phyloP scores from a whole-genome alignment of 92 coral and sea anemone genomes.

The Heteractis magnifica region DNA sequence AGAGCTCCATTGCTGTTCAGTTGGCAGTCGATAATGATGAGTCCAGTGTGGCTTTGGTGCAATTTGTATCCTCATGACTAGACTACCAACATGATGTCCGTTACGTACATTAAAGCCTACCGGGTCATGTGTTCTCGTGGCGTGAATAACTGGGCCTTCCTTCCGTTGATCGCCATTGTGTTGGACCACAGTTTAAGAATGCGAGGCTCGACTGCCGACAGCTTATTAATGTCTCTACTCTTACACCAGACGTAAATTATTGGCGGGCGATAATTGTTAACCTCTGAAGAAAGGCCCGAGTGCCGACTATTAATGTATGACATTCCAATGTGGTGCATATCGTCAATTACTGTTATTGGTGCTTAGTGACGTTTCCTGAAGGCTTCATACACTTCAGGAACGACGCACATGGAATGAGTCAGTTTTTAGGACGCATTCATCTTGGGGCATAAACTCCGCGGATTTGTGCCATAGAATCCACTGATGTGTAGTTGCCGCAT shows the following conservation, averaged over 20 bases:
- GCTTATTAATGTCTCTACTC: conserved; percentile 27
- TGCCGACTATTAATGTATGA: conserved; percentile 24
- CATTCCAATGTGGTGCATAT: conserved; percentile 20
- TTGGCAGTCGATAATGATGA: neutral
- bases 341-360: conserved; percentile 8
- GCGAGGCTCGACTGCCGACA: conserved; percentile 36
- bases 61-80: neutral
- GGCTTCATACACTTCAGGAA: conserved; percentile 1
- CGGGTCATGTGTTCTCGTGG: conserved; percentile 8
- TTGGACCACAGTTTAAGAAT: conserved; percentile 16
- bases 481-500: conserved; percentile 17
- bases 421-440: neutral
- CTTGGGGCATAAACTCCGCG: conserved; percentile 1
- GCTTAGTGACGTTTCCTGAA: conserved; percentile 33
- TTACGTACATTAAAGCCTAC: neutral
- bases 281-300: conserved; percentile 37
- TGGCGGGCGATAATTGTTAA: conserved; percentile 20
- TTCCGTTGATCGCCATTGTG: conserved; percentile 29
- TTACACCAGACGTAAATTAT: conserved; percentile 28
- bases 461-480: conserved; percentile 30
- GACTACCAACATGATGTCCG: neutral
- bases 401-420: neutral
- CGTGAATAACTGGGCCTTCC: conserved; percentile 15
- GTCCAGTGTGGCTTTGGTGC: neutral
- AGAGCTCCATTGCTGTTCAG: conserved; percentile 4